phyloP scores from a whole-genome alignment of 2,113 vertebrate genomes.

The Beaufortia kweichowensis region DNA sequence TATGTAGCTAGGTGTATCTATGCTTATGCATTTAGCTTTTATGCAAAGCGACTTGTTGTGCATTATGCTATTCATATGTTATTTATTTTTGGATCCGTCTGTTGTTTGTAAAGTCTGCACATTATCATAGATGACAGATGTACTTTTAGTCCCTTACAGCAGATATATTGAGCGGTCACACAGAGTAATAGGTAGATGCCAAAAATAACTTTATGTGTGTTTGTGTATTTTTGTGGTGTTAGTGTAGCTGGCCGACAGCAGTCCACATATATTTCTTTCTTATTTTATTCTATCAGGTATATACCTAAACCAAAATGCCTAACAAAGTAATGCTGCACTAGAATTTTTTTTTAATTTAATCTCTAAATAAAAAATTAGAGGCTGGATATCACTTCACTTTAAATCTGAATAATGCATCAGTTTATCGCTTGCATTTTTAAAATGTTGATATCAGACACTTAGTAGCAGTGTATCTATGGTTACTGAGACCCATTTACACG shows the following conservation, averaged over 20 bases:
- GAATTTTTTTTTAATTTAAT: too few species aligned
- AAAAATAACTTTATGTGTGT: background rate
- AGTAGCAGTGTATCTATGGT: conserved; percentile 23
- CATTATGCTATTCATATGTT: too few species aligned
- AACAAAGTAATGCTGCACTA: background rate
- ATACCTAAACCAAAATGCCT: background rate
- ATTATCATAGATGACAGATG: background rate
- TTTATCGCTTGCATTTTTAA: conserved; percentile 36
- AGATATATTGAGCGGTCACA: background rate
- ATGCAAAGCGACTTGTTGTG: too few species aligned
- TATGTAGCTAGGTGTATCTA: background rate
- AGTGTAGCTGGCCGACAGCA: too few species aligned
- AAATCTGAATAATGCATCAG: conserved; percentile 29
- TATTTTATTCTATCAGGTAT: background rate
- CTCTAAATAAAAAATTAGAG: background rate
- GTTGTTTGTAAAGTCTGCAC: too few species aligned
- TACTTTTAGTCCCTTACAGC: background rate
- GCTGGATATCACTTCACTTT: background rate
- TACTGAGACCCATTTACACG: background rate
- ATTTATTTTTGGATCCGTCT: too few species aligned
- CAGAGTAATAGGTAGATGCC: background rate
- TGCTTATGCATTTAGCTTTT: background rate
- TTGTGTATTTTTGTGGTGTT: too few species aligned
- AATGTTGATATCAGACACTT: conserved; percentile 24
- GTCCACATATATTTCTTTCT: background rate